Evolutionary conservation across 1,140 invertebrate genomes (phyloP).

Genomic region (Heliothis subflexa): DNA sequence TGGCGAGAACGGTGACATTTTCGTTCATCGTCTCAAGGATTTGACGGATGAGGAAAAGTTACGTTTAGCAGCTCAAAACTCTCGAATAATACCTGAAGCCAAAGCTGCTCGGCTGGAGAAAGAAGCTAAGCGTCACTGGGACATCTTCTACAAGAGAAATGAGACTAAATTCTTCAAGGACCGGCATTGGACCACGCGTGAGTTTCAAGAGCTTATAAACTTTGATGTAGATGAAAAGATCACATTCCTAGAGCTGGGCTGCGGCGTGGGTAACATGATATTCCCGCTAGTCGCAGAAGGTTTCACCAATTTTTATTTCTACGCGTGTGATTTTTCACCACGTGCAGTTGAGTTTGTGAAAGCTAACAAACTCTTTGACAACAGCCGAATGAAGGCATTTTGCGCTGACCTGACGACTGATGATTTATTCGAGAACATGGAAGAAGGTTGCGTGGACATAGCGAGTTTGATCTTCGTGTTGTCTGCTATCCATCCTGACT

Average conservation of each 20-base stretch:
- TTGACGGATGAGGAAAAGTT: slow-evolving; percentile 88
- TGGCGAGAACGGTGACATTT: slow-evolving; percentile 65
- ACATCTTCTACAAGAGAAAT: slow-evolving; percentile 98
- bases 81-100: slow-evolving; percentile 88
- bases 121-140: slow-evolving; percentile 97
- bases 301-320: slow-evolving; percentile 90
- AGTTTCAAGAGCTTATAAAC: slow-evolving; percentile 94
- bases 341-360: slow-evolving; percentile 96
- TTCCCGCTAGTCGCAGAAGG: slow-evolving; percentile 96
- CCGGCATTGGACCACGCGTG: slow-evolving; percentile 98
- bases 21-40: slow-evolving; percentile 85
- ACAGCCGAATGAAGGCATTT: slow-evolving; percentile 91
- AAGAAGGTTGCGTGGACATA: slow-evolving; percentile 90
- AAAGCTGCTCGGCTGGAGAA: slow-evolving; percentile 94
- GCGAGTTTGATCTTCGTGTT: slow-evolving; percentile 98
- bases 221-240: slow-evolving; percentile 74
- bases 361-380: slow-evolving; percentile 88
- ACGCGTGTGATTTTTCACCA: slow-evolving; percentile 97
- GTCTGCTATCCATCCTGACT: slow-evolving; percentile 96
- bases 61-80: slow-evolving; percentile 89
- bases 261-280: slow-evolving; percentile 98
- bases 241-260: slow-evolving; percentile 95
- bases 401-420: slow-evolving; percentile 90
- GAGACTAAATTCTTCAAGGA: slow-evolving; percentile 98
- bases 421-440: slow-evolving; percentile 87